A percentile compares a stretch with the other conserved stretches of the same genome.
These are phyloP conservation scores for Eristalis arbustorum DNA, from an alignment of 2,888 invertebrate genomes.

Conservation along the genomic window DNA sequence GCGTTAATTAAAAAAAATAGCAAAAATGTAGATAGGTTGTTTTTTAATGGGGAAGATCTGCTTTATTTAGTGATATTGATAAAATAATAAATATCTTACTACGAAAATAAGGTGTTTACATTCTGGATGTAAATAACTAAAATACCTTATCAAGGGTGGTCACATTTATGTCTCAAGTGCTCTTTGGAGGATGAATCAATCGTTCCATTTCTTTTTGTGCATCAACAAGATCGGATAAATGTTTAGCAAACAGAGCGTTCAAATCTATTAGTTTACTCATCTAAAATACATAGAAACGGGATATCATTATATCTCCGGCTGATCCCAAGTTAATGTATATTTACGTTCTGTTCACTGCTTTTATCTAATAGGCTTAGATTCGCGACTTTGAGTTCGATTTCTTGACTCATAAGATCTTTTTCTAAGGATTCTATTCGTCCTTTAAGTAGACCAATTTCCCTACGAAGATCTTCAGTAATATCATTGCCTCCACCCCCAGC, in stretches of 20 bases:
- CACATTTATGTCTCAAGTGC: constrained; percentile 80
- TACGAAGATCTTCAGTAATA: constrained; percentile 88
- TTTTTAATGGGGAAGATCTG: no score
- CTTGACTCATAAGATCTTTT: constrained; percentile 90
- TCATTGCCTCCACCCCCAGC: constrained; percentile 84
- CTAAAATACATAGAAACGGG: constrained; percentile 69
- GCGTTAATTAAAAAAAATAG: background rate
- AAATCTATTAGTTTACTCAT: constrained; percentile 78
- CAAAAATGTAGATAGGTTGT: background rate
- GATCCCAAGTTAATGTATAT: background rate
- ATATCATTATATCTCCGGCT: background rate
- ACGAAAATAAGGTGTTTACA: background rate
- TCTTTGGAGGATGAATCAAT: constrained; percentile 78
- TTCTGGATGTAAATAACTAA: background rate
- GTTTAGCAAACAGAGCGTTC: constrained; percentile 78
- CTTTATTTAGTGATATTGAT: background rate
- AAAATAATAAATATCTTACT: background rate
- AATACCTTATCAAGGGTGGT: constrained; percentile 76
- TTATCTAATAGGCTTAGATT: constrained; percentile 79
- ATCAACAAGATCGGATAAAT: constrained; percentile 77
- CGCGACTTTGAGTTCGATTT: constrained; percentile 87
- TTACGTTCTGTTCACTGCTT: constrained; percentile 88
- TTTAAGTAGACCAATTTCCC: constrained; percentile 87
- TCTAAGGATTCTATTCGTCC: constrained; percentile 91
- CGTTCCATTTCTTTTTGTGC: constrained; percentile 81